Base-by-base conservation (phyloP, 1,140 invertebrate genomes). In the Dreissena rostriformis region DNA sequence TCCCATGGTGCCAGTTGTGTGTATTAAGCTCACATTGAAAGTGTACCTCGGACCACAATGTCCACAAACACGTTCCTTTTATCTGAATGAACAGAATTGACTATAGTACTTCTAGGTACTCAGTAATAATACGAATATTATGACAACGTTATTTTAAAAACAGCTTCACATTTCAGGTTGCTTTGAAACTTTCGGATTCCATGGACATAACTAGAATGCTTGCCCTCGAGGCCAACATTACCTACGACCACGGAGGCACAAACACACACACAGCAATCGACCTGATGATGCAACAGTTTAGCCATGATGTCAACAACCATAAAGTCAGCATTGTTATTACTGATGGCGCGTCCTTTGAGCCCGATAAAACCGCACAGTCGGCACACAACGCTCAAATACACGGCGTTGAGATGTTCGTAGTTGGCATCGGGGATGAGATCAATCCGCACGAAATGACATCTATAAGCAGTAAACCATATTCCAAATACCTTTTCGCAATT, bases 341-440 rank as follows among this genome's bases (percentile, higher is more conserved):
- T 11, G 81, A 83, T 29, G 81, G 81, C 19, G n/a, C 81, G 1
- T 83, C 81, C 0, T 76, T 76, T 26, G 66, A 83, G 29, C 81
- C 71, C 55, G 61, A 49, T 29, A n/a, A n/a, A 24, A 83, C 81
- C 7, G n/a, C 24, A 4, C 24, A 75, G 55, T 61, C 39, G 22
- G 81, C 81, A n/a, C 10, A 75, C 17, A 24, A 53, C 12, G 72
- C 73, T 17, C 75, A 83, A 52, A 28, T 15, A 8, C 28, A 68
- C 7, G 81, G 81, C 15, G 63, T 74, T 0, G 73, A 29, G 12
- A 55, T 83, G 24, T 83, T 76, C 68, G 81, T 76, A 1, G 66
- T 83, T 70, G 81, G 81, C 8, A 63, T 83, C 17, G 81, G 81
- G n/a, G 73, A 83, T 39, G 81, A 83, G 19, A 73, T 83, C 19